A percentile compares a stretch with the other conserved stretches of the same genome.
Conservation (phyloP, 2,797 vertebrate species). For the Micropoecilia bifurca region DNA sequence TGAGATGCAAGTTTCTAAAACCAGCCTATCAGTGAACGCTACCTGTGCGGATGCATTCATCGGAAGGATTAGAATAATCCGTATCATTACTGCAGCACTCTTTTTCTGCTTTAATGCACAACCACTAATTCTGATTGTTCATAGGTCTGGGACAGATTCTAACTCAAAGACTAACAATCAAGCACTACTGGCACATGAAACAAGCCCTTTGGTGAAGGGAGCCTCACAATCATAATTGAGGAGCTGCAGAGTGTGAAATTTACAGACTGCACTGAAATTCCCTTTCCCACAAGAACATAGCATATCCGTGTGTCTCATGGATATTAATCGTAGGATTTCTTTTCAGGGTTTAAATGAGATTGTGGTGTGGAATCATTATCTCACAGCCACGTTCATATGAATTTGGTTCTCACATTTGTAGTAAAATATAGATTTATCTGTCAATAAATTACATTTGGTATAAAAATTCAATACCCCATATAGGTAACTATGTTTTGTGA, state of each 20-base stretch:
- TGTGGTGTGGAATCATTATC: constrained; percentile 10
- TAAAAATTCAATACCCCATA: neutral
- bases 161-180: constrained; percentile 6
- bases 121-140: constrained; percentile 34
- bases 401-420: neutral
- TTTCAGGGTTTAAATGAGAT: constrained; percentile 9
- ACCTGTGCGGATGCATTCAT: constrained; percentile 38
- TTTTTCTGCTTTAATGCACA: constrained; percentile 20
- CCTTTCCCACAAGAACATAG: neutral
- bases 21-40: constrained; percentile 13
- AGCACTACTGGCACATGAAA: constrained; percentile 52
- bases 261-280: constrained; percentile 22
- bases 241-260: constrained; percentile 51
- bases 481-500: neutral
- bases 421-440: neutral
- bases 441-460: neutral
- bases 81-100: constrained; percentile 27
- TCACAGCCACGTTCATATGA: neutral
- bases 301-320: constrained; percentile 16
- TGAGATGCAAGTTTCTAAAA: constrained; percentile 9
- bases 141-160: constrained; percentile 37
- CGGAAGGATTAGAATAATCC: constrained; percentile 40
- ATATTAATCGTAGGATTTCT: constrained; percentile 20
- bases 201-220: constrained; percentile 41
- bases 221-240: constrained; percentile 43